phyloP scores from a whole-genome alignment of 1,140 invertebrate genomes.

The Bombyx mori region DNA sequence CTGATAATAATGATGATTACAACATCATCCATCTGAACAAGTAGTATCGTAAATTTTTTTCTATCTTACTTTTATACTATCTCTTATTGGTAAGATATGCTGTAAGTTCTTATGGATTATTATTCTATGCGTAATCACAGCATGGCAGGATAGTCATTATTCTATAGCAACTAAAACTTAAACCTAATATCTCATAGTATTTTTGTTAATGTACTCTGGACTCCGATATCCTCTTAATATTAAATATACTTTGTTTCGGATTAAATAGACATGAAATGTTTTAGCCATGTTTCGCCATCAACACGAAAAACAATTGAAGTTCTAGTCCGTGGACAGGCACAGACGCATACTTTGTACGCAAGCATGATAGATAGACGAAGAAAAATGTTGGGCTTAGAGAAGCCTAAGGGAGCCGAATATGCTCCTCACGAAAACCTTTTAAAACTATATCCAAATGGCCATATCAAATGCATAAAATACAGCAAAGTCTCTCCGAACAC shows the following conservation, averaged over 20 bases:
- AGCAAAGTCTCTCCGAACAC: slow-evolving; percentile 40
- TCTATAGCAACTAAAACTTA: too few relatives aligned
- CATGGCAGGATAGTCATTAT: too few relatives aligned
- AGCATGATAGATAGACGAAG: slow-evolving; percentile 75
- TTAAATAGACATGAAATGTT: neutral
- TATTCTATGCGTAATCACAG: too few relatives aligned
- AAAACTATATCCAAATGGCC: slow-evolving; percentile 42
- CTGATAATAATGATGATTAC: too few relatives aligned
- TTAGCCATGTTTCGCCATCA: slow-evolving; percentile 31
- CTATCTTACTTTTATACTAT: neutral
- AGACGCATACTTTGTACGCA: slow-evolving; percentile 81
- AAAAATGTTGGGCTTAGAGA: slow-evolving; percentile 39
- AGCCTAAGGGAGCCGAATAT: slow-evolving; percentile 36
- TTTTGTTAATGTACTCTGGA: too few relatives aligned
- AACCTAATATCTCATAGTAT: too few relatives aligned
- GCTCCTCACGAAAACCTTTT: slow-evolving; percentile 38
- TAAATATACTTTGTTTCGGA: neutral
- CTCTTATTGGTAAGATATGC: too few relatives aligned
- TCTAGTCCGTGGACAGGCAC: slow-evolving; percentile 75
- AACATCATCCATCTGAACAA: too few relatives aligned
- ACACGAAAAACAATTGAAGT: slow-evolving; percentile 50
- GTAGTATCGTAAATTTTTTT: slow-evolving; percentile 1
- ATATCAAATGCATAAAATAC: slow-evolving; percentile 56
- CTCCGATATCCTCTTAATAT: too few relatives aligned
- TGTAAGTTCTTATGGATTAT: too few relatives aligned